Evolutionary conservation across 2,797 vertebrate species (phyloP).

Genomic region (Mus caroli): DNA sequence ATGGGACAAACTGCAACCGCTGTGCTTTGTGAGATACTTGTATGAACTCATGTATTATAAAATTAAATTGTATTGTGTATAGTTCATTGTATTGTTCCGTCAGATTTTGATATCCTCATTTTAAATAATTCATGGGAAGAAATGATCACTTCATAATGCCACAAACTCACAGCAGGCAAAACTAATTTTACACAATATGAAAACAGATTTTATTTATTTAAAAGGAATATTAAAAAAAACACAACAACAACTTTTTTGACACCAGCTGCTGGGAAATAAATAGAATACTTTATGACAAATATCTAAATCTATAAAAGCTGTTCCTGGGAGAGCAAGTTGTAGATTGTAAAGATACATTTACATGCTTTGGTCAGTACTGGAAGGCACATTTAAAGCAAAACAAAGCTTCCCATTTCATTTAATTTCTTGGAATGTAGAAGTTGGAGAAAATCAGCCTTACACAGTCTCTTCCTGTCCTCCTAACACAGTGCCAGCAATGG

Average conservation of each 20-base stretch:
- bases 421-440: slow-evolving; percentile 26
- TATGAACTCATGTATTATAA: slow-evolving; percentile 83
- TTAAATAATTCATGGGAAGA: slow-evolving; percentile 91
- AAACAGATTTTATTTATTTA: slow-evolving; percentile 93
- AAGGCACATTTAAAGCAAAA: slow-evolving; percentile 63
- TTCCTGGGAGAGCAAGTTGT: slow-evolving; percentile 86
- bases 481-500: neutral
- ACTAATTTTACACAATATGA: slow-evolving; percentile 91
- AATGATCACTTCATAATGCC: slow-evolving; percentile 91
- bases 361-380: slow-evolving; percentile 83
- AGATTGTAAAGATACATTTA: slow-evolving; percentile 85
- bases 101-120: slow-evolving; percentile 88
- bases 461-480: neutral
- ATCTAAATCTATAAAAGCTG: slow-evolving; percentile 89
- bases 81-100: slow-evolving; percentile 86
- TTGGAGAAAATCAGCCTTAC: slow-evolving; percentile 64
- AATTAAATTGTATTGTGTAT: slow-evolving; percentile 86
- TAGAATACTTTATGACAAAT: slow-evolving; percentile 91
- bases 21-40: slow-evolving; percentile 80
- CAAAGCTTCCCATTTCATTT: neutral
- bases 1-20: slow-evolving; percentile 63
- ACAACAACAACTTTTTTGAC: slow-evolving; percentile 92
- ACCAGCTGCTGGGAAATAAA: slow-evolving; percentile 92
- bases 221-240: slow-evolving; percentile 91
- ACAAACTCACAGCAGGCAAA: slow-evolving; percentile 91